Evolutionary conservation across 2,113 vertebrate species (phyloP).

Genomic region (Romanogobio albipinnatus): DNA sequence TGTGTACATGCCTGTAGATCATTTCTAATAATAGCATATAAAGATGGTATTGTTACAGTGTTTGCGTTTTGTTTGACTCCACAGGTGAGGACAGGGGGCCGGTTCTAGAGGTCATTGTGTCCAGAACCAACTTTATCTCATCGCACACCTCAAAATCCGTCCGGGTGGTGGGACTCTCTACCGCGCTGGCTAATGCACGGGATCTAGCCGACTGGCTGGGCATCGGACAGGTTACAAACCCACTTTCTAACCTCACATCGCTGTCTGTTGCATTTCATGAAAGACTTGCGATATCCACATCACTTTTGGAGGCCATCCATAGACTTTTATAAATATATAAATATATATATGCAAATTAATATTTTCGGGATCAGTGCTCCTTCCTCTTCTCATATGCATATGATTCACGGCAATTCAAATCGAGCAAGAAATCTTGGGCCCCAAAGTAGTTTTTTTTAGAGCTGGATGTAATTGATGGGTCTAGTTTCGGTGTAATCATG

Average conservation of each 20-base stretch:
- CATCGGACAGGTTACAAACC: conserved; percentile 85
- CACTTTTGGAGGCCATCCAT: not conserved
- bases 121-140: conserved; percentile 98
- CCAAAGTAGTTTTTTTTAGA: not conserved
- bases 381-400: conserved; percentile 37
- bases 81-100: conserved; percentile 96
- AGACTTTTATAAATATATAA: not conserved
- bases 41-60: too few species aligned
- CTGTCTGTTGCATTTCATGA: not conserved
- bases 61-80: conserved; percentile 20
- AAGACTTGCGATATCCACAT: not conserved
- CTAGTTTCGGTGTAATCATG: conserved; percentile 44
- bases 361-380: conserved; percentile 36
- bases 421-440: conserved; percentile 35
- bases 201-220: conserved; percentile 98
- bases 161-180: conserved; percentile 95
- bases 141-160: conserved; percentile 92
- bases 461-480: conserved; percentile 43
- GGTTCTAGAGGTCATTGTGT: conserved; percentile 96
- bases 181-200: conserved; percentile 94
- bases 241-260: too few species aligned
- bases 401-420: conserved; percentile 44
- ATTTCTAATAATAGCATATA: too few species aligned
- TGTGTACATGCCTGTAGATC: too few species aligned
- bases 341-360: conserved; percentile 17